These are phyloP conservation scores for Tenrec ecaudatus DNA, from an alignment of 2,113 vertebrate species.

Conservation along the genomic window DNA sequence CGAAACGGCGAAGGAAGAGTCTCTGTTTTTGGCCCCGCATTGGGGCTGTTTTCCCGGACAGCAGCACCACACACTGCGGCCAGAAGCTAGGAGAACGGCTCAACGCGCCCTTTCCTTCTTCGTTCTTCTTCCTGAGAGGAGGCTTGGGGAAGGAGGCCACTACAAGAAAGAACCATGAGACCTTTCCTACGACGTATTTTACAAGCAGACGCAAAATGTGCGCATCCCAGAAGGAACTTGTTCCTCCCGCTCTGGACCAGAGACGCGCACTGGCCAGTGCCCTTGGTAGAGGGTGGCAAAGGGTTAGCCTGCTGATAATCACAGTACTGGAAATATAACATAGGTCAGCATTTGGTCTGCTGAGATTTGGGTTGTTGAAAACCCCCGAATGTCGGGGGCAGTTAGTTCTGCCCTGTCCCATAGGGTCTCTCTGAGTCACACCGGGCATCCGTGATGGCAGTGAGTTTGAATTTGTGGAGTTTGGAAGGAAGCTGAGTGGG, in stretches of 20 bases:
- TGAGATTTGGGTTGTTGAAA: no score
- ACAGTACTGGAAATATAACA: no score
- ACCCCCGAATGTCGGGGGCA: no score
- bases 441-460: no score
- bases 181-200: background rate
- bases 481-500: no score
- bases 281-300: no score
- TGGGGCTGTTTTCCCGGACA: background rate
- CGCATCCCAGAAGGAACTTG: background rate
- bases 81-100: background rate
- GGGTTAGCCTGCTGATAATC: no score
- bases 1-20: background rate
- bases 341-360: no score
- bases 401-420: no score
- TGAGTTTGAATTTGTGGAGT: no score
- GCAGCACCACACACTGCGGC: background rate
- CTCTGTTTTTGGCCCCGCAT: background rate
- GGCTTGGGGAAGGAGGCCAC: background rate
- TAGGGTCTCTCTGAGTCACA: no score
- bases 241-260: background rate
- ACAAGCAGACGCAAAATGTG: background rate
- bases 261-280: background rate
- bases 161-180: background rate
- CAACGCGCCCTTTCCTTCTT: background rate
- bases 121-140: background rate